A percentile compares a stretch with the other conserved stretches of the same genome.
These are phyloP conservation scores for Argentina silus DNA, from an alignment of 2,797 vertebrate species.

Conservation along the genomic window DNA sequence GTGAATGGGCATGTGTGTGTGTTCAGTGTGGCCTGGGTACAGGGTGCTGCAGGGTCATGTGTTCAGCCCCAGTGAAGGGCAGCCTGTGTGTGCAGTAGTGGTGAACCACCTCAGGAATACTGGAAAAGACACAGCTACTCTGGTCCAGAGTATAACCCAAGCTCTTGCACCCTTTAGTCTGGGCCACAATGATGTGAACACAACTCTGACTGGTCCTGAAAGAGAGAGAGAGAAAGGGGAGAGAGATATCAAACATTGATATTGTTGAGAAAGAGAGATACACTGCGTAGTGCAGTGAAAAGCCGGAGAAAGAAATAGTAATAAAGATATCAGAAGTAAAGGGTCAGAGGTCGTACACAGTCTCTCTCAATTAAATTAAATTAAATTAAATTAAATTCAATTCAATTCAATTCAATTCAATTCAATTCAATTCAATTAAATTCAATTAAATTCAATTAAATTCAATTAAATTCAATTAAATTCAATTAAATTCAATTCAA, in stretches of 20 bases:
- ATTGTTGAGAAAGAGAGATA: not conserved
- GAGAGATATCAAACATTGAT: constrained; percentile 7
- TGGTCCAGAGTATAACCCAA: constrained; percentile 91
- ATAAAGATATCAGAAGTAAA: too few species aligned
- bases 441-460: too few species aligned
- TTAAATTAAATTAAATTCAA: too few species aligned
- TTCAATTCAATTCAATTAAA: too few species aligned
- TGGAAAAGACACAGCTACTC: constrained; percentile 88
- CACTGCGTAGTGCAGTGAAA: too few species aligned
- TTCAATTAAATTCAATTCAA: too few species aligned
- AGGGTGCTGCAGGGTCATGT: constrained; percentile 92
- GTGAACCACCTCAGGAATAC: constrained; percentile 89
- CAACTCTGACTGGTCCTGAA: constrained; percentile 89
- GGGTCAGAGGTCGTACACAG: too few species aligned
- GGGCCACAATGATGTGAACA: constrained; percentile 95
- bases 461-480: too few species aligned
- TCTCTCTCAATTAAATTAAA: too few species aligned
- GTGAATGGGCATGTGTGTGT: not conserved
- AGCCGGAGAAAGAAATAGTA: not conserved
- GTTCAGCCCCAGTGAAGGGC: constrained; percentile 93
- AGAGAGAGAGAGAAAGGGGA: constrained; percentile 20
- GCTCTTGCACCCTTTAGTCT: constrained; percentile 92
- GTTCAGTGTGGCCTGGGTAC: constrained; percentile 75
- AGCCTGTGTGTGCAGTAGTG: constrained; percentile 90
- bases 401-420: too few species aligned